Evolutionary conservation across 1,140 invertebrate genomes (phyloP).

Genomic region (Papilio polyxenes): DNA sequence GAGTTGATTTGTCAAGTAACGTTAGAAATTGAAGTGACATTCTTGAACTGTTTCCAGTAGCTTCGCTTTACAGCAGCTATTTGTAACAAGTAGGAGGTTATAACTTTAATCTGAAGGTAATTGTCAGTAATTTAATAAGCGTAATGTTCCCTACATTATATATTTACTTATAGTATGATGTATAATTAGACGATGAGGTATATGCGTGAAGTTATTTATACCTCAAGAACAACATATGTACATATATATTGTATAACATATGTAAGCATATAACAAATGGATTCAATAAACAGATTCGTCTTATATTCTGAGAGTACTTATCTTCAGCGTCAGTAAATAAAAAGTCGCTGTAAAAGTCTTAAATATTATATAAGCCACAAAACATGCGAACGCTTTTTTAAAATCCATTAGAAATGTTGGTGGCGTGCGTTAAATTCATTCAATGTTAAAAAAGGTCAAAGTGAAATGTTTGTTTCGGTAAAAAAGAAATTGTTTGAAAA

Average conservation of each 20-base stretch:
- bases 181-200: too few species aligned
- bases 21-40: background rate
- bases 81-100: background rate
- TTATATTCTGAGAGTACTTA: background rate
- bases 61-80: background rate
- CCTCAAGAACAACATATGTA: too few species aligned
- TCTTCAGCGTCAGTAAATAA: background rate
- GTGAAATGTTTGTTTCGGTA: background rate
- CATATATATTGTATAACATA: background rate
- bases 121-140: background rate
- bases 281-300: background rate
- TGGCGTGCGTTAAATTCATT: background rate
- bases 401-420: slow-evolving; percentile 8
- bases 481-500: background rate
- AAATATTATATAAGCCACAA: slow-evolving; percentile 5
- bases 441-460: background rate
- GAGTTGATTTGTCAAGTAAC: too few species aligned
- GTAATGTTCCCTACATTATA: too few species aligned
- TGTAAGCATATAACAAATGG: background rate
- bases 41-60: background rate
- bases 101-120: background rate
- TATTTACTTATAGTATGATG: too few species aligned
- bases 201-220: too few species aligned
- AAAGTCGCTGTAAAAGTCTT: background rate
- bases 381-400: background rate